These are phyloP conservation scores for Brachyptera risi DNA, from an alignment of 2,888 invertebrate genomes.

Conservation along the genomic window DNA sequence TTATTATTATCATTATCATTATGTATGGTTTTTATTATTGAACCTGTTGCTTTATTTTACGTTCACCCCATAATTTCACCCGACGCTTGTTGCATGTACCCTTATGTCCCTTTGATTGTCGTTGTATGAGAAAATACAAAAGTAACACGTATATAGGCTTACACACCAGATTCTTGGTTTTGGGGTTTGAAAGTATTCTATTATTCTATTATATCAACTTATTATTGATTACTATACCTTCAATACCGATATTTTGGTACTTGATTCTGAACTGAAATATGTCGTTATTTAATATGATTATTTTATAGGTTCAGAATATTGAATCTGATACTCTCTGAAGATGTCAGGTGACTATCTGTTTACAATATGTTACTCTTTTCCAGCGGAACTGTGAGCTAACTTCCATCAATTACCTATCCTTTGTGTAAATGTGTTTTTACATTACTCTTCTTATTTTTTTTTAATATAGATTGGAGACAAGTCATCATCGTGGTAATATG, in stretches of 20 bases:
- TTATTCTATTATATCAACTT: too few relatives aligned
- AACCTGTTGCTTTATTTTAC: conserved; percentile 22
- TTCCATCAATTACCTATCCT: not conserved
- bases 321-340: conserved; percentile 16
- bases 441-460: too few relatives aligned
- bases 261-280: too few relatives aligned
- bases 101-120: conserved; percentile 22
- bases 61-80: conserved; percentile 18
- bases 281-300: conserved; percentile 3
- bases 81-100: conserved; percentile 24
- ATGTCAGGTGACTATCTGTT: conserved; percentile 12
- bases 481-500: not conserved
- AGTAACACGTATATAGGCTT: too few relatives aligned
- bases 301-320: conserved; percentile 18
- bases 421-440: not conserved
- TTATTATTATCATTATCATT: conserved; percentile 16
- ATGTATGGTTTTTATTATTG: conserved; percentile 9
- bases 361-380: conserved; percentile 27
- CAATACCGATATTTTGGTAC: too few relatives aligned
- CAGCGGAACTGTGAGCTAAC: conserved; percentile 21
- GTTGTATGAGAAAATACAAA: too few relatives aligned
- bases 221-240: too few relatives aligned
- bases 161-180: too few relatives aligned
- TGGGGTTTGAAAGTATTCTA: too few relatives aligned
- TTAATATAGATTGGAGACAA: not conserved